A percentile compares a stretch with the other conserved stretches of the same genome.
These are phyloP conservation scores for Eupithecia dodoneata DNA, from an alignment of 2,888 invertebrate species.

Conservation along the genomic window DNA sequence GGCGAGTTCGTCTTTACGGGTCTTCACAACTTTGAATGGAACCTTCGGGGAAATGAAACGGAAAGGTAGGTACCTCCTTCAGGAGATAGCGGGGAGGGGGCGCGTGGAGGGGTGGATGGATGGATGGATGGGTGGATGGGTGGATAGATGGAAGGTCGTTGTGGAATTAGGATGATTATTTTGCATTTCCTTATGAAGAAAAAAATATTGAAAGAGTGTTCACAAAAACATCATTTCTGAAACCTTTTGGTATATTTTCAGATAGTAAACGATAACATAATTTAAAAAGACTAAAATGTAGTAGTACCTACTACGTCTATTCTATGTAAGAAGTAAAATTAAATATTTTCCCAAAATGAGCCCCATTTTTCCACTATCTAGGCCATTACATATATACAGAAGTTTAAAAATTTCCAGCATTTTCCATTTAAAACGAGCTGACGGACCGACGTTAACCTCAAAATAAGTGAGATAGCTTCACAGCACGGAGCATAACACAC, in stretches of 20 bases:
- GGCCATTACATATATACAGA: neutral
- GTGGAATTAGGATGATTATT: neutral
- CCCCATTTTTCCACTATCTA: neutral
- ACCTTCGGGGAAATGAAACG: slow-evolving; percentile 38
- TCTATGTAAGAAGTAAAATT: neutral
- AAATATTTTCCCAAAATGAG: neutral
- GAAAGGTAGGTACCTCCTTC: slow-evolving; percentile 20
- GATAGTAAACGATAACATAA: neutral
- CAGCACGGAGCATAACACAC: slow-evolving; percentile 40
- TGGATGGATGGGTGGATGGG: neutral
- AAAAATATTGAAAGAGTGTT: neutral
- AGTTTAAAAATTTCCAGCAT: slow-evolving; percentile 14
- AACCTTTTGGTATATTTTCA: neutral
- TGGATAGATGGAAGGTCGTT: neutral
- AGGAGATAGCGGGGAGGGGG: neutral
- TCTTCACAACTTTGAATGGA: slow-evolving; percentile 37
- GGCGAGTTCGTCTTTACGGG: slow-evolving; percentile 32
- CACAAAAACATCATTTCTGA: neutral
- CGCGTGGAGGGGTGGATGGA: neutral
- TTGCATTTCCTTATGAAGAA: neutral
- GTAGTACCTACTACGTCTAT: no score
- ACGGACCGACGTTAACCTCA: slow-evolving; percentile 42
- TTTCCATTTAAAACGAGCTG: slow-evolving; percentile 40
- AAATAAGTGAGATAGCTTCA: slow-evolving; percentile 46
- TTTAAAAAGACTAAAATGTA: neutral